phyloP scores from a whole-genome alignment of 2,888 invertebrate species.

The Mechanitis messenoides region DNA sequence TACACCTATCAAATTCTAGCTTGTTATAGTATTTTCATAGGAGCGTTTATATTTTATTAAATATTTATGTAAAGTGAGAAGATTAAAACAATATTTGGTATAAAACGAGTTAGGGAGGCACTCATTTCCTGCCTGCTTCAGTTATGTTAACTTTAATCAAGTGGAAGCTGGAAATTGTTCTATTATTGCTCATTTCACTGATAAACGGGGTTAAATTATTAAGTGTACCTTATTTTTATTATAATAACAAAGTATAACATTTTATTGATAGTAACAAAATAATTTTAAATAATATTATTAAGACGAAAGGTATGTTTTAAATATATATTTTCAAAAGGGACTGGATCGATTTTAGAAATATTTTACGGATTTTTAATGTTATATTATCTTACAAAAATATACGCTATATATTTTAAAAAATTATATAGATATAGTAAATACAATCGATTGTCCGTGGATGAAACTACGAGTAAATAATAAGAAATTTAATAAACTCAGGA shows the following conservation, averaged over 20 bases:
- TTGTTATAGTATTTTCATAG: neutral
- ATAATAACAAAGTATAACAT: neutral
- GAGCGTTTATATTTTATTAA: conserved; percentile 6
- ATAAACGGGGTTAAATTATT: conserved; percentile 21
- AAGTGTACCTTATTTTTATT: neutral
- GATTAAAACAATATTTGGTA: conserved; percentile 56
- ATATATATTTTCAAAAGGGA: neutral
- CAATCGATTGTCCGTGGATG: no score
- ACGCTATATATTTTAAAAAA: no score
- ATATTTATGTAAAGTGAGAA: conserved; percentile 44
- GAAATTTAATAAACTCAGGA: no score
- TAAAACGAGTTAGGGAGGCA: conserved; percentile 32
- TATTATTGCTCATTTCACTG: conserved; percentile 17
- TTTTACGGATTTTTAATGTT: no score
- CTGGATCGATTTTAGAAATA: no score
- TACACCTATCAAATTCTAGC: neutral
- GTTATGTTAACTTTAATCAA: conserved; percentile 48
- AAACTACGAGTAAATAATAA: no score
- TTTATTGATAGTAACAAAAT: no score
- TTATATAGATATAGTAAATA: no score
- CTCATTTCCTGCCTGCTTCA: conserved; percentile 27
- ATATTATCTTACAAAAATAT: no score
- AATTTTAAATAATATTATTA: no score
- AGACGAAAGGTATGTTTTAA: no score
- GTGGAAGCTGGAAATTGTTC: conserved; percentile 28